Conservation (phyloP, 2,888 invertebrate species). For the Eledone cirrhosa region DNA sequence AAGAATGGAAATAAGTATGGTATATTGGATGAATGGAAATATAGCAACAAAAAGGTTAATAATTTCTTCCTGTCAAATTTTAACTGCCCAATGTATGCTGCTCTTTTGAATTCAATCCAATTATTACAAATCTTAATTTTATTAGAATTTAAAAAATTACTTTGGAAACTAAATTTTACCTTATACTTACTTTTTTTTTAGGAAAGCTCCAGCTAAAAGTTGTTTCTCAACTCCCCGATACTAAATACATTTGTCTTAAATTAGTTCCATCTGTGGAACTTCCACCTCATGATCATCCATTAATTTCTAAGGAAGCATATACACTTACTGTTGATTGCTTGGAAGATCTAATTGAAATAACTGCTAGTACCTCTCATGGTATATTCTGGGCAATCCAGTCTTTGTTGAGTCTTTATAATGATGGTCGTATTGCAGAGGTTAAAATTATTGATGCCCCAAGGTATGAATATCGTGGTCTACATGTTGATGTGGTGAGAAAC, state of each 20-base stretch:
- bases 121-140: too few relatives aligned
- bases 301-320: slow-evolving; percentile 46
- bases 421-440: slow-evolving; percentile 39
- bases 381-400: slow-evolving; percentile 57
- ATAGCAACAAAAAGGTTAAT: too few relatives aligned
- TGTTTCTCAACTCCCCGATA: background rate
- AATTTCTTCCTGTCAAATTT: too few relatives aligned
- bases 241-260: slow-evolving; percentile 14
- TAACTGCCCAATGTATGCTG: too few relatives aligned
- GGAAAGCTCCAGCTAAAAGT: background rate
- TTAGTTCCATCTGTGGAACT: slow-evolving; percentile 5
- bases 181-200: background rate
- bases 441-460: slow-evolving; percentile 53
- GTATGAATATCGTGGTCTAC: slow-evolving; percentile 58
- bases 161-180: background rate
- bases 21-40: too few relatives aligned
- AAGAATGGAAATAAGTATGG: too few relatives aligned
- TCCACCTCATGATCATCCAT: background rate
- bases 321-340: slow-evolving; percentile 39
- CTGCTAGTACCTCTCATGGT: slow-evolving; percentile 41
- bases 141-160: too few relatives aligned
- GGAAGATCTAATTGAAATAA: slow-evolving; percentile 41
- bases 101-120: too few relatives aligned
- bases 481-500: slow-evolving; percentile 62
- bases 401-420: slow-evolving; percentile 41